Evolutionary conservation across 2,113 vertebrate genomes (phyloP).

Genomic region (Crotalus helleri): DNA sequence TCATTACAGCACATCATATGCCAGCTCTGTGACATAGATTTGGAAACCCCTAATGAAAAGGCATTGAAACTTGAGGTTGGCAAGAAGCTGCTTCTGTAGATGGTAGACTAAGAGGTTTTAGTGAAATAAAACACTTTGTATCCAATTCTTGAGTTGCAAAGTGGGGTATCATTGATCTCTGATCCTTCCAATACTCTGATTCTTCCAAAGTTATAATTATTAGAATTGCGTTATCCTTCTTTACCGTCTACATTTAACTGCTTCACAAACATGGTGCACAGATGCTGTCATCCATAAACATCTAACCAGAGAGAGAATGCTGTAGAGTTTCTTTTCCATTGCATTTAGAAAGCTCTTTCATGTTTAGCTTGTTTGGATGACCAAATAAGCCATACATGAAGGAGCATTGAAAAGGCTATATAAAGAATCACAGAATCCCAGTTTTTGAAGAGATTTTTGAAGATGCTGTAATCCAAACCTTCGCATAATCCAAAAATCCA

Average conservation of each 20-base stretch:
- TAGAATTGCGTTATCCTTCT: background rate
- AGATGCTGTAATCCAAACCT: background rate
- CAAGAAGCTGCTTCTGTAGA: background rate
- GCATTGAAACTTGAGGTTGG: conserved; percentile 77
- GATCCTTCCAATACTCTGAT: background rate
- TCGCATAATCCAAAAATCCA: background rate
- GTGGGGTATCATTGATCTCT: background rate
- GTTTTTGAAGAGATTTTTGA: background rate
- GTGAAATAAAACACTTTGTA: background rate
- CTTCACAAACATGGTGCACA: background rate
- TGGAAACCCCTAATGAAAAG: conserved; percentile 62
- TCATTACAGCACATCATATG: conserved; percentile 65
- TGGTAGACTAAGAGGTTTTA: background rate
- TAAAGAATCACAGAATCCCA: background rate
- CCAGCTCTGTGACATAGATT: conserved; percentile 49
- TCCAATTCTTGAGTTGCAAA: background rate
- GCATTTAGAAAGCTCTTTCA: background rate
- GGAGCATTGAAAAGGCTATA: background rate
- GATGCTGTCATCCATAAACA: background rate
- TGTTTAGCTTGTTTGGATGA: conserved; percentile 16
- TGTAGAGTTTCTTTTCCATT: background rate
- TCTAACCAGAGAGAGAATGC: background rate
- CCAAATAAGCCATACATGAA: background rate
- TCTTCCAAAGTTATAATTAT: background rate
- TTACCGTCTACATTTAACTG: background rate